Conservation (phyloP, 2,888 invertebrate species). For the Caenorhabditis sp. region DNA sequence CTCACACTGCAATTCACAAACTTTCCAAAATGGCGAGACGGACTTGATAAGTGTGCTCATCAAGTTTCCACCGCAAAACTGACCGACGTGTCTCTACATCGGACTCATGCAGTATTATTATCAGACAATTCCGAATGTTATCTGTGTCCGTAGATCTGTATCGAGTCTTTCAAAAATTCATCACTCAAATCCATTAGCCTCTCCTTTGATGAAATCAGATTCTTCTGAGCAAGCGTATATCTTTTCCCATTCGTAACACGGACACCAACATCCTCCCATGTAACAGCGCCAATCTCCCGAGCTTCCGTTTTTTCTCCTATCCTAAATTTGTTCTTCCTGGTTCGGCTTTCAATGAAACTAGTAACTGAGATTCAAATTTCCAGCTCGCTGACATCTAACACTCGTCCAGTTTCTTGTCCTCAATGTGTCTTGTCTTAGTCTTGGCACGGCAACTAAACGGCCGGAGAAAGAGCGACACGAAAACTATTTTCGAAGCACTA, state of each 20-base stretch:
- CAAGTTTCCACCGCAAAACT: no score
- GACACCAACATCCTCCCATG: constrained; percentile 1
- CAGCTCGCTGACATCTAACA: constrained; percentile 56
- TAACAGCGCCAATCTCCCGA: no score
- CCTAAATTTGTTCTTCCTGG: constrained; percentile 44
- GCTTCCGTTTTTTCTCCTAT: constrained; percentile 5
- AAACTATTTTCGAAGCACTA: constrained; percentile 61
- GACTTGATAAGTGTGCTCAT: no score
- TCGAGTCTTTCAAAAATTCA: no score
- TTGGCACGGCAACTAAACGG: neutral
- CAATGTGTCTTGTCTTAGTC: constrained; percentile 39
- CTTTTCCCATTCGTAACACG: constrained; percentile 3
- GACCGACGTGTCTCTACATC: no score
- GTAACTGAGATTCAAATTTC: constrained; percentile 50
- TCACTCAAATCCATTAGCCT: constrained; percentile 4
- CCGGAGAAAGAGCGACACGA: constrained; percentile 18
- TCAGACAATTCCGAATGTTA: no score
- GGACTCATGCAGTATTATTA: no score
- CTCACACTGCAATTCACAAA: no score
- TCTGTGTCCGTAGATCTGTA: no score
- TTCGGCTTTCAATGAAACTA: constrained; percentile 36
- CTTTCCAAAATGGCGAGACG: no score
- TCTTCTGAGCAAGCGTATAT: neutral
- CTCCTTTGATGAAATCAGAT: neutral
- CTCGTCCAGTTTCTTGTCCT: constrained; percentile 43